Evolutionary conservation across 2,113 vertebrate species (phyloP).

Genomic region (Catharus bicknelli): DNA sequence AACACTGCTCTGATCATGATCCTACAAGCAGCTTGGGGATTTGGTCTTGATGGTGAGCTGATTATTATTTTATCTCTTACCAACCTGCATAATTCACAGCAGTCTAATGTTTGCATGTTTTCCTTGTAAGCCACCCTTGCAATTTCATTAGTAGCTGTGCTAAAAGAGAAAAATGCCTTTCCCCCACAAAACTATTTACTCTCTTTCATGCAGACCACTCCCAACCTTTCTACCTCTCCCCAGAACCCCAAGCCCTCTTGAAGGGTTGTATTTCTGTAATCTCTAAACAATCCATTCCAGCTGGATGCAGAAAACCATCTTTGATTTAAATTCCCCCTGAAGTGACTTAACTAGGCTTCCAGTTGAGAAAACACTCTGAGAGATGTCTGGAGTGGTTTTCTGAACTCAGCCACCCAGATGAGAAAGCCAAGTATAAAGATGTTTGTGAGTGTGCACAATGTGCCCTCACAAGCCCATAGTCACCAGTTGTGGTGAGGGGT

Average conservation of each 20-base stretch:
- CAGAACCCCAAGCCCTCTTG: not conserved
- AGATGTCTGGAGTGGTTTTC: not conserved
- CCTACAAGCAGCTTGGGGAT: conserved; percentile 13
- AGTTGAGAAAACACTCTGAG: not conserved
- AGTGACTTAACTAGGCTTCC: not conserved
- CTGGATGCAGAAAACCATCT: conserved; percentile 1
- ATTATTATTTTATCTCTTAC: conserved; percentile 51
- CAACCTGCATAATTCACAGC: conserved; percentile 4
- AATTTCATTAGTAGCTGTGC: not conserved
- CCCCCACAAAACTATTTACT: not conserved
- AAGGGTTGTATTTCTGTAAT: not conserved
- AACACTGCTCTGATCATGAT: not conserved
- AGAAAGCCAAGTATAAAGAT: not conserved
- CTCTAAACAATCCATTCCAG: not conserved
- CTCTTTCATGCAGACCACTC: not conserved
- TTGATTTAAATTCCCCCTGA: conserved; percentile 7
- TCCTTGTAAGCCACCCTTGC: not conserved
- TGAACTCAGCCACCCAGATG: not conserved
- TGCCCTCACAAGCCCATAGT: not conserved
- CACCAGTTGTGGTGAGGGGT: not conserved
- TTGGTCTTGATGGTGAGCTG: conserved; percentile 34
- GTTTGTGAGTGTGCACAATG: not conserved
- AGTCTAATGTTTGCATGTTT: not conserved
- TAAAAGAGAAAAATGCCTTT: conserved; percentile 27
- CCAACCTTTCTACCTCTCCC: not conserved